Percentiles rank a stretch among this genome's conserved stretches.
Conservation (phyloP, 2,797 vertebrate species). For the Australoheros facetus region DNA sequence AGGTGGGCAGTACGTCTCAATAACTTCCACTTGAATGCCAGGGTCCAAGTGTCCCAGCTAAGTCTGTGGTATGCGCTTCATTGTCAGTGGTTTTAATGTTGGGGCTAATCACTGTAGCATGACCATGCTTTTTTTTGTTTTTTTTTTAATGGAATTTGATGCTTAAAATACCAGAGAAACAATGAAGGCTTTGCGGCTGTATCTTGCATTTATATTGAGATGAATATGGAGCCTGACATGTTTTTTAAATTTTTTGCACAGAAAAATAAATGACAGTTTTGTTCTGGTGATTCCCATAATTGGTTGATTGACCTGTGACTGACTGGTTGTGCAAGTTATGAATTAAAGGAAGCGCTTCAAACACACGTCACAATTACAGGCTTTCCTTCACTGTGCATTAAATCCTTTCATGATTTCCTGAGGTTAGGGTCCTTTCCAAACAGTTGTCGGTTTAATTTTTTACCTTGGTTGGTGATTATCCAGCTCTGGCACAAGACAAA, state of each 20-base stretch:
- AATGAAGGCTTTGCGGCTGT: neutral
- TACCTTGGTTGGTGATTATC: slow-evolving; percentile 18
- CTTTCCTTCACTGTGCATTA: slow-evolving; percentile 22
- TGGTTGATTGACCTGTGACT: slow-evolving; percentile 8
- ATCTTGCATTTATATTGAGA: slow-evolving; percentile 19
- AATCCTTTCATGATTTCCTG: slow-evolving; percentile 23
- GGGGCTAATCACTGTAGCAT: neutral
- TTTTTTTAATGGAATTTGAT: slow-evolving; percentile 24
- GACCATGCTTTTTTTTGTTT: neutral
- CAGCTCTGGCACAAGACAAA: slow-evolving; percentile 13
- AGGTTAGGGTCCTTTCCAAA: slow-evolving; percentile 25
- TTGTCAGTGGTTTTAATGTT: neutral
- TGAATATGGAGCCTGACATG: slow-evolving; percentile 8
- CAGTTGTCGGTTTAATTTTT: neutral
- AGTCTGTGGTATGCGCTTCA: rapidly evolving
- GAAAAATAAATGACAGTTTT: slow-evolving; percentile 34
- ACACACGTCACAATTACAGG: neutral
- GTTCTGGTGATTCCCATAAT: slow-evolving; percentile 18
- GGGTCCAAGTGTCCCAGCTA: neutral
- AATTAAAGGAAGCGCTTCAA: slow-evolving; percentile 31
- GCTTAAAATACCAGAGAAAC: slow-evolving; percentile 39
- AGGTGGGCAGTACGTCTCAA: neutral
- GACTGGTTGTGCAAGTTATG: neutral
- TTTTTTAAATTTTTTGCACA: neutral
- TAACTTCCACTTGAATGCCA: neutral